phyloP scores from a whole-genome alignment of 2,113 vertebrate genomes.

The Spea bombifrons region DNA sequence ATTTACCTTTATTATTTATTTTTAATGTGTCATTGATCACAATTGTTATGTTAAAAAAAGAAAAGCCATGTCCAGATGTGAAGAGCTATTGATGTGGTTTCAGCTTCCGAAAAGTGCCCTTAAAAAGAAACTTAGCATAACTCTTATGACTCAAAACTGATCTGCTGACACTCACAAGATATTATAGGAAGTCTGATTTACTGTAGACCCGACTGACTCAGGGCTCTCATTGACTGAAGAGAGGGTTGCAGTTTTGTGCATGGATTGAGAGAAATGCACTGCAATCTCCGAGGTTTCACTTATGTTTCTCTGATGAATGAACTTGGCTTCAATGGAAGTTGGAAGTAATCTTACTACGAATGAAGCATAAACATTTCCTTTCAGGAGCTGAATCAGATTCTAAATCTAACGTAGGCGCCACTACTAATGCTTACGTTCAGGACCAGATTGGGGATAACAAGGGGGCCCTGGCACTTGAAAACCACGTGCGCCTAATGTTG shows the following conservation, averaged over 20 bases:
- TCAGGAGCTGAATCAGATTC: not conserved
- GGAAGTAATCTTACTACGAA: not conserved
- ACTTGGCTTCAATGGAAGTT: not conserved
- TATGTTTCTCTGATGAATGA: conserved; percentile 7
- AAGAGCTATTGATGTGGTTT: not conserved
- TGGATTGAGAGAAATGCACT: not conserved
- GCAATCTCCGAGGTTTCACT: not conserved
- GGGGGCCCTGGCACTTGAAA: too few relatives aligned
- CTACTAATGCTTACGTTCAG: too few relatives aligned
- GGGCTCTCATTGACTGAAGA: not conserved
- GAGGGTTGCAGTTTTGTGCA: conserved; percentile 14
- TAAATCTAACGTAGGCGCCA: too few relatives aligned
- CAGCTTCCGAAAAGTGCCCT: conserved; percentile 1
- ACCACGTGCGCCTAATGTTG: too few relatives aligned
- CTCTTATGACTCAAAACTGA: conserved; percentile 16
- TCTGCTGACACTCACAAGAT: conserved; percentile 10
- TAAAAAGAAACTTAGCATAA: conserved; percentile 2
- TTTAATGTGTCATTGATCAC: too few relatives aligned
- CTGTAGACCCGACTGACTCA: conserved; percentile 4
- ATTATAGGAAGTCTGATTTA: not conserved
- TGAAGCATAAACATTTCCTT: not conserved
- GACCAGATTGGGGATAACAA: too few relatives aligned
- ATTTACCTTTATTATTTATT: too few relatives aligned
- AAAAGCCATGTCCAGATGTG: too few relatives aligned
- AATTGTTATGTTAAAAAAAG: too few relatives aligned